phyloP scores from a whole-genome alignment of 2,113 vertebrate genomes.

The Atrichornis clamosus region DNA sequence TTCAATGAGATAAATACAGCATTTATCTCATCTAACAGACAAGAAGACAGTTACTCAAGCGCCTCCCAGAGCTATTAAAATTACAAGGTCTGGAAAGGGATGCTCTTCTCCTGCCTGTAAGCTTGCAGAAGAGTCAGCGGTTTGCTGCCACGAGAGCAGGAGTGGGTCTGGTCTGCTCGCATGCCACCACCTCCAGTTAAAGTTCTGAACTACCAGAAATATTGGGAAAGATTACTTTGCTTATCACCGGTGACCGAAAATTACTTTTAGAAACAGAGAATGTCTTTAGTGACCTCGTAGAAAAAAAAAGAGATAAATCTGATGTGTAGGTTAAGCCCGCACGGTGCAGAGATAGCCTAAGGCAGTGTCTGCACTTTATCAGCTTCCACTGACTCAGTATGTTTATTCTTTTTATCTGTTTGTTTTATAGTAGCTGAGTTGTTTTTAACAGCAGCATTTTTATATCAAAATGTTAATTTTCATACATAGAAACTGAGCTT shows the following conservation, averaged over 20 bases:
- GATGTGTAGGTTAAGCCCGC: conserved; percentile 28
- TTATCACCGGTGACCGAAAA: conserved; percentile 61
- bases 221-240: conserved; percentile 29
- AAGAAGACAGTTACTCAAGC: background rate
- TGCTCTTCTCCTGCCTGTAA: background rate
- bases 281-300: conserved; percentile 42
- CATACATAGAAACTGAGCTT: background rate
- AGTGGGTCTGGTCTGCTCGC: background rate
- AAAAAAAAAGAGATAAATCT: conserved; percentile 22
- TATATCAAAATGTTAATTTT: conserved; percentile 35
- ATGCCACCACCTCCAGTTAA: background rate
- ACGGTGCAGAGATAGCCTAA: conserved; percentile 33
- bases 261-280: conserved; percentile 64
- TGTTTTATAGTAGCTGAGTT: conserved; percentile 3
- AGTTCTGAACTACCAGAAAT: conserved; percentile 20
- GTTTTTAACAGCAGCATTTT: background rate
- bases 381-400: conserved; percentile 28
- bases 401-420: conserved; percentile 53
- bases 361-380: conserved; percentile 40
- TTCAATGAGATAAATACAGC: conserved; percentile 11
- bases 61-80: background rate
- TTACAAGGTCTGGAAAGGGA: background rate
- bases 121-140: background rate
- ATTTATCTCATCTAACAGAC: conserved; percentile 2
- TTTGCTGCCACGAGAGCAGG: rapidly evolving